Conservation (phyloP, 2,797 vertebrate genomes). For the Myotis myotis region DNA sequence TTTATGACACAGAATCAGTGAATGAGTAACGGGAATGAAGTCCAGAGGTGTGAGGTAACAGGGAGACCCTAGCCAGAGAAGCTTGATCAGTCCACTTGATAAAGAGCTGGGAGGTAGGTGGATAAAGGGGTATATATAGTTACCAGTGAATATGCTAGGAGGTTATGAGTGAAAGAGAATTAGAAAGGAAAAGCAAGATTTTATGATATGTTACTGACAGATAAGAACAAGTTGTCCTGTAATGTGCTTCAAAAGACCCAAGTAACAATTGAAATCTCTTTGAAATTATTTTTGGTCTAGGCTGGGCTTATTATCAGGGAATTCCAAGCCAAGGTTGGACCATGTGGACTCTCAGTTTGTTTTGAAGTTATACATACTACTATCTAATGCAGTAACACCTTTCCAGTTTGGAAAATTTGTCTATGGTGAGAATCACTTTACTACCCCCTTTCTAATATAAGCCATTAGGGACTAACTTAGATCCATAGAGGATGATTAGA, state of each 20-base stretch:
- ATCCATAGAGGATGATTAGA: background rate
- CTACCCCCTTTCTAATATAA: conserved; percentile 1
- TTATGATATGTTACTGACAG: background rate
- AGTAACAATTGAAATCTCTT: conserved; percentile 40
- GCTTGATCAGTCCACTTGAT: background rate
- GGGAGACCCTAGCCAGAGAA: background rate
- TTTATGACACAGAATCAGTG: conserved; percentile 30
- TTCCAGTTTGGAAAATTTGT: background rate
- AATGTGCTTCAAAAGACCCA: conserved; percentile 39
- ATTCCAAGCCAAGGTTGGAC: background rate
- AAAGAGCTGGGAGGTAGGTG: background rate
- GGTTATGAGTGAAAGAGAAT: background rate
- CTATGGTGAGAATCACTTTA: background rate
- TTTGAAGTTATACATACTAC: background rate
- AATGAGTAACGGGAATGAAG: background rate
- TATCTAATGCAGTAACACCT: background rate
- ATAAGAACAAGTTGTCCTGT: conserved; percentile 26
- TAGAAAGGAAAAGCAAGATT: background rate
- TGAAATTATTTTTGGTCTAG: conserved; percentile 24
- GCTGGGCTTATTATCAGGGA: background rate
- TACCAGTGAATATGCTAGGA: background rate
- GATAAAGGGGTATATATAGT: too few relatives aligned
- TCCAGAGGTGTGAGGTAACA: background rate
- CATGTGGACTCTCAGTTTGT: background rate
- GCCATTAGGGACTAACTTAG: background rate